Conservation (phyloP, 1,140 invertebrate genomes). For the Drosophila navojoa region DNA sequence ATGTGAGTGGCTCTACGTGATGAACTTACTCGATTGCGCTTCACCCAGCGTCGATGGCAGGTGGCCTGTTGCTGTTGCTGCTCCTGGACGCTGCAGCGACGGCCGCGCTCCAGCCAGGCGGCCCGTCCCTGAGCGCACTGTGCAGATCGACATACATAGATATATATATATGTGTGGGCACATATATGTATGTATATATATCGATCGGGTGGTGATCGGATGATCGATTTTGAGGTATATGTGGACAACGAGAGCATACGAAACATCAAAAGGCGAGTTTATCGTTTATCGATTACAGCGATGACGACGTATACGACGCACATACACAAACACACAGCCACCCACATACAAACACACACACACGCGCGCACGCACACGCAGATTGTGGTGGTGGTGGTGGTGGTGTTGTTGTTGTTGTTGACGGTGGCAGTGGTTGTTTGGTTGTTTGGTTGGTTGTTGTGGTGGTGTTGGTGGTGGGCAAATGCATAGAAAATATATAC, state of each 20-base stretch:
- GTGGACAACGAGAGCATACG: conserved; percentile 57
- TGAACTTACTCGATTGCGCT: conserved; percentile 90
- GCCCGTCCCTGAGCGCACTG: conserved; percentile 91
- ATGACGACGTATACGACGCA: conserved; percentile 65
- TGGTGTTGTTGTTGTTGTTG: conserved; percentile 47
- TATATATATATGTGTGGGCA: neutral
- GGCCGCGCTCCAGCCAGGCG: conserved; percentile 89
- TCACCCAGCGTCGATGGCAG: conserved; percentile 90
- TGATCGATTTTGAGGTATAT: conserved; percentile 22
- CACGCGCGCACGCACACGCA: conserved; percentile 4
- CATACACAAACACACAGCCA: conserved; percentile 19
- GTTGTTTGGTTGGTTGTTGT: conserved; percentile 48
- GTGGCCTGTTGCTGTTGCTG: conserved; percentile 86
- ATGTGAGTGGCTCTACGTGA: conserved; percentile 49
- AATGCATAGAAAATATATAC: conserved; percentile 82
- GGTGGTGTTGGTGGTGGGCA: conserved; percentile 57
- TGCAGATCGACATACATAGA: neutral
- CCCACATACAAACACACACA: conserved; percentile 35
- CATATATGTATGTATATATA: neutral
- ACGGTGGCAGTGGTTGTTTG: conserved; percentile 19
- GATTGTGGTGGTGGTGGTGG: conserved; percentile 30
- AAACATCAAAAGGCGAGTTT: conserved; percentile 38
- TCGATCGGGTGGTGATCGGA: conserved; percentile 12
- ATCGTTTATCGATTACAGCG: conserved; percentile 53
- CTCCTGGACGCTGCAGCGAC: conserved; percentile 89